Evolutionary conservation across 2,888 invertebrate genomes (phyloP), one percentile per base, ranked within the genome.

Genomic region (Trachelus troglodyta): DNA sequence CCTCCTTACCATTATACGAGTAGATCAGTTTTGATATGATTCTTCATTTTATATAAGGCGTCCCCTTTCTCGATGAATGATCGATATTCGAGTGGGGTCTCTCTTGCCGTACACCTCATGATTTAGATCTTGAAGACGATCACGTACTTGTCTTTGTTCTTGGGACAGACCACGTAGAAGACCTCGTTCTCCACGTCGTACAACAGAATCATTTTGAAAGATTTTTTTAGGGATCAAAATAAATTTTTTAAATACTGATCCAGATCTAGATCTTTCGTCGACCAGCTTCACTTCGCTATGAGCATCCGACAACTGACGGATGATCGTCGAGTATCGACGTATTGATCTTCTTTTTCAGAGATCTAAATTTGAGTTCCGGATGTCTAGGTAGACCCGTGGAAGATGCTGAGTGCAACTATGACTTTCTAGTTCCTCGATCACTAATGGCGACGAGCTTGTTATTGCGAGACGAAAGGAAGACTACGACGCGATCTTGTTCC

Each of bases 111-210:
- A 2, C 56, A 3, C 56, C 56, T 23, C 56, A 9, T 23, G 56
- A 56, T 9, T 30, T 71, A 77, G 40, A 77, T 77, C 77, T 77
- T 77, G 77, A 34, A 77, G 68, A 77, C 75, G 34, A 75, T 77
- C 77, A 77, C 77, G 75, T 77, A 75, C 71, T 77, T 77, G 71
- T 77, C 77, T 35, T 37, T 71, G 34, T 77, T 68, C 75, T 69
- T 77, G 12, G 75, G 69, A 69, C 75, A 77, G 15, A 77, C 68
- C 12, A 77, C 75, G 69, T 77, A 77, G 75, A 77, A 77, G 31
- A 75, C 40, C 34, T 77, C 77, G n/a, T 69, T 40, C 75, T 77
- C 77, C 69, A 77, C 77, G 77, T 77, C 75, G 40, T 69, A 75
- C 11, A 77, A 34, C 4, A 75, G 12, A 77, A 77, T 77, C 77